phyloP scores from a whole-genome alignment of 2,888 invertebrate species.

The Cantharis lateralis region DNA sequence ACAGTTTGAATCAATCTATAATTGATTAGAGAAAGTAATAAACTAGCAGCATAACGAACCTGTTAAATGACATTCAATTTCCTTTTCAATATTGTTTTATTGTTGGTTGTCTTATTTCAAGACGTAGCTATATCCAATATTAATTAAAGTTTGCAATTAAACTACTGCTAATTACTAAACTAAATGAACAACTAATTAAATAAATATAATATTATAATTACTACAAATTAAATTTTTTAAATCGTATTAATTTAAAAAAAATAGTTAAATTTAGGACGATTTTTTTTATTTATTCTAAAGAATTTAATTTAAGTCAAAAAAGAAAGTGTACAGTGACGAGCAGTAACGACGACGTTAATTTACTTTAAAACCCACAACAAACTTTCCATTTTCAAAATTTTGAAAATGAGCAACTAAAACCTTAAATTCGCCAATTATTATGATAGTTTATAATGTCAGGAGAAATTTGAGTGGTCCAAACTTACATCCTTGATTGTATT shows the following conservation, averaged over 20 bases:
- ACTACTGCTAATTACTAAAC: neutral
- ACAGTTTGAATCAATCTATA: neutral
- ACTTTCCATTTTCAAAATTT: neutral
- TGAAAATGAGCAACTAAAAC: neutral
- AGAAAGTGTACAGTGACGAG: neutral
- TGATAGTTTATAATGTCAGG: neutral
- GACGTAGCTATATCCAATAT: neutral
- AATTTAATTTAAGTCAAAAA: neutral
- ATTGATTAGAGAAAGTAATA: slow-evolving; percentile 22
- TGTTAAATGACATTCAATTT: slow-evolving; percentile 21
- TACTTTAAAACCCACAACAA: neutral
- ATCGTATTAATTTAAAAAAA: neutral
- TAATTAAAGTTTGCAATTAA: neutral
- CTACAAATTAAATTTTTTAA: neutral
- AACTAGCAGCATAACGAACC: slow-evolving; percentile 14
- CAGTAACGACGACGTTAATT: neutral
- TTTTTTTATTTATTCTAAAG: too few species aligned
- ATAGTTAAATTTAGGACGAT: neutral
- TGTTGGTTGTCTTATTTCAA: neutral
- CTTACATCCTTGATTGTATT: neutral
- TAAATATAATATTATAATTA: neutral
- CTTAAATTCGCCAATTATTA: too few species aligned
- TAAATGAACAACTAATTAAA: neutral
- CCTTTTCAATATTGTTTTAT: slow-evolving; percentile 17
- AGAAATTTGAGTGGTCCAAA: neutral